Conservation (phyloP, 1,140 invertebrate genomes). For the Macrobrachium rosenbergii region DNA sequence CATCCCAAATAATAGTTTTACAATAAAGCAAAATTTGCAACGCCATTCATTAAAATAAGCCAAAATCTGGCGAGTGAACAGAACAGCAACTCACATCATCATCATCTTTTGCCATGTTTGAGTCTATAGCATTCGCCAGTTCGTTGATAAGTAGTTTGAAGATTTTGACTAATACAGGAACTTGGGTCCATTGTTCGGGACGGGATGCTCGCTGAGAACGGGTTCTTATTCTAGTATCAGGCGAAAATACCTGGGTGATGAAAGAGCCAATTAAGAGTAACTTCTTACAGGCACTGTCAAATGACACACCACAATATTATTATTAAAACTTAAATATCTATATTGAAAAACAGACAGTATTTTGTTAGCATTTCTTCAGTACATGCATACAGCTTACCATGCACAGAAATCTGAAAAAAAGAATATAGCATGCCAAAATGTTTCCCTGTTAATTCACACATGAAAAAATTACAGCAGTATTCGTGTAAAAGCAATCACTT, state of each 20-base stretch:
- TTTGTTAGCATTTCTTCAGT: not conserved
- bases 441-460: too few relatives aligned
- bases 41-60: not conserved
- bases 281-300: not conserved
- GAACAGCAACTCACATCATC: conserved; percentile 51
- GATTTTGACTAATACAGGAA: conserved; percentile 76
- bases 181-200: conserved; percentile 74
- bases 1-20: too few relatives aligned
- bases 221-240: conserved; percentile 71
- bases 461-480: too few relatives aligned
- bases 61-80: conserved; percentile 5
- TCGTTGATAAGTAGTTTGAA: conserved; percentile 77
- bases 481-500: too few relatives aligned
- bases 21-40: not conserved
- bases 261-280: not conserved
- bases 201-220: conserved; percentile 71
- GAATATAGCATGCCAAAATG: too few relatives aligned
- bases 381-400: not conserved
- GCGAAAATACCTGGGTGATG: conserved; percentile 59
- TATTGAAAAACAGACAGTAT: not conserved
- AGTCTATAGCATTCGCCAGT: conserved; percentile 73
- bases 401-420: not conserved
- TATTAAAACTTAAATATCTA: not conserved
- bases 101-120: conserved; percentile 68
- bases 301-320: not conserved